phyloP scores from a whole-genome alignment of 2,888 invertebrate species.

The Autographa pulchrina region DNA sequence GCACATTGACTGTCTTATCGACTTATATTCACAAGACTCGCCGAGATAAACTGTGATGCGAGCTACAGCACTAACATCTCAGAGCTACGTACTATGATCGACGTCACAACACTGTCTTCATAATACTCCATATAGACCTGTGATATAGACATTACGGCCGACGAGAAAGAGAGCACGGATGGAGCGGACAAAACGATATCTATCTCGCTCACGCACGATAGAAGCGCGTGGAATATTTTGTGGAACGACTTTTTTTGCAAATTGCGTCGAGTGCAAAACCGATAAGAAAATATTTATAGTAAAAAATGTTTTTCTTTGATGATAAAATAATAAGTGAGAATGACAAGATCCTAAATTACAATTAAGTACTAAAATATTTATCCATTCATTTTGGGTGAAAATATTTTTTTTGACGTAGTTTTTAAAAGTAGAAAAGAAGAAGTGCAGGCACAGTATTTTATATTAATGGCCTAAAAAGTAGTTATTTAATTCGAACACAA shows the following conservation, averaged over 20 bases:
- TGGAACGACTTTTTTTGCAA: conserved; percentile 87
- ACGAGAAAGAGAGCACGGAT: conserved; percentile 75
- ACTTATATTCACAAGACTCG: conserved; percentile 83
- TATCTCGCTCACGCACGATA: conserved; percentile 85
- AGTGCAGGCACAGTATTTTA: too few species aligned
- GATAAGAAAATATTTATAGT: conserved; percentile 70
- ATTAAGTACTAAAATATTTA: conserved; percentile 18
- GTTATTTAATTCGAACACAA: too few species aligned
- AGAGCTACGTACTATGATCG: conserved; percentile 90
- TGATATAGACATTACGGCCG: conserved; percentile 82
- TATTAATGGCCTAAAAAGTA: too few species aligned
- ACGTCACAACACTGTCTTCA: conserved; percentile 80
- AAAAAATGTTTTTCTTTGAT: conserved; percentile 61
- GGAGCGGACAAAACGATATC: conserved; percentile 74
- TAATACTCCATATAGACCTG: conserved; percentile 68
- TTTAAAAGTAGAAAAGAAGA: not conserved
- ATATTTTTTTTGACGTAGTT: not conserved
- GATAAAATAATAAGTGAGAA: conserved; percentile 47
- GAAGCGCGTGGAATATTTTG: conserved; percentile 87
- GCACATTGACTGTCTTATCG: conserved; percentile 80
- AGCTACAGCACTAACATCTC: conserved; percentile 86
- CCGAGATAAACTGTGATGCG: conserved; percentile 81
- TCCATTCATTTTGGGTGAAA: not conserved
- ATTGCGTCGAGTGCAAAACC: conserved; percentile 84
- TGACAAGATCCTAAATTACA: conserved; percentile 29